A percentile compares a stretch with the other conserved stretches of the same genome.
phyloP scores from a whole-genome alignment of 2,113 vertebrate species.

The Paradoxurus hermaphroditus region DNA sequence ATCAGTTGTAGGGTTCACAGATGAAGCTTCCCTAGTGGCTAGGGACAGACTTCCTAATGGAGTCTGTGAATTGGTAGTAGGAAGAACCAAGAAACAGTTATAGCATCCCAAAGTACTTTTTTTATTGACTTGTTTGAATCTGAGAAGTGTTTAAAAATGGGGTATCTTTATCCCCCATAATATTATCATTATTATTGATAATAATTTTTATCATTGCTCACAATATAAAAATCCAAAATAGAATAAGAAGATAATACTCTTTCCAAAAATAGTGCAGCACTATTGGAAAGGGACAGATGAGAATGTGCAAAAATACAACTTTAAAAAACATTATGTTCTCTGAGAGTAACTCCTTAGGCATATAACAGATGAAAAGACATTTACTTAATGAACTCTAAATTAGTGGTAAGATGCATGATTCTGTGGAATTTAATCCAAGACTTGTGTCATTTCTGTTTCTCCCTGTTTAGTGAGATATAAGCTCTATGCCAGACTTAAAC shows the following conservation, averaged over 20 bases:
- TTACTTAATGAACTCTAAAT: not conserved
- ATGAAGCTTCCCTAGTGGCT: not conserved
- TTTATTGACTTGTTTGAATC: not conserved
- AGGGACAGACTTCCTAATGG: not conserved
- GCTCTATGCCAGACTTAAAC: not conserved
- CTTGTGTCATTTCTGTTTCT: not conserved
- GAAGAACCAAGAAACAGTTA: not conserved
- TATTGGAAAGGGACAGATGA: not conserved
- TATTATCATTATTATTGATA: not conserved
- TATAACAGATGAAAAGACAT: not conserved
- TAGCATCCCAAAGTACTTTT: not conserved
- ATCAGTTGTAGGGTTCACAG: not conserved
- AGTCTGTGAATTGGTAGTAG: not conserved
- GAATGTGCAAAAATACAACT: not conserved
- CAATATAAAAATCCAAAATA: not conserved
- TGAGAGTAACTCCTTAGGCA: not conserved
- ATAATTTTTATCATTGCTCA: not conserved
- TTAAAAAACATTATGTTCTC: not conserved
- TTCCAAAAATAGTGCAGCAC: not conserved
- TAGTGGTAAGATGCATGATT: not conserved
- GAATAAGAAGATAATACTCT: not conserved
- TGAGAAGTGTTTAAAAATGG: not conserved
- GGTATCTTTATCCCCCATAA: not conserved
- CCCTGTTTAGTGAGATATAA: not conserved
- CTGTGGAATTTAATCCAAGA: not conserved